phyloP scores from a whole-genome alignment of 2,888 invertebrate genomes.

The Agonopterix arenella region DNA sequence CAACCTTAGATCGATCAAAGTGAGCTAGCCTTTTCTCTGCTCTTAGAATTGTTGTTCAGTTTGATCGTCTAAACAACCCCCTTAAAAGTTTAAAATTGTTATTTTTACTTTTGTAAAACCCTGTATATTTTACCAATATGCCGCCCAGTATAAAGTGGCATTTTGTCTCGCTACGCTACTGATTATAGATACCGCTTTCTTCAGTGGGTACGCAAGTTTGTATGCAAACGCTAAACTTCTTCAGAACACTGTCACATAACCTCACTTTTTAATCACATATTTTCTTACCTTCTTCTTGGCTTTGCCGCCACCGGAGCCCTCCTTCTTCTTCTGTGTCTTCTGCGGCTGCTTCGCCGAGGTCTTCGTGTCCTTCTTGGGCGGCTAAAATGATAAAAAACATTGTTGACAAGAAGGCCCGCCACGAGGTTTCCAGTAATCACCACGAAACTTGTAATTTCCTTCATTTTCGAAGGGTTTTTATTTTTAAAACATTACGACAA shows the following conservation, averaged over 20 bases:
- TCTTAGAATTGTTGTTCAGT: too few species aligned
- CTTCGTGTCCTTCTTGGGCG: slow-evolving; percentile 96
- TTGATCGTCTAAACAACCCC: too few species aligned
- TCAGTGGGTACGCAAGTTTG: too few species aligned
- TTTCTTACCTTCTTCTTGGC: slow-evolving; percentile 94
- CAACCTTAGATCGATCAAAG: too few species aligned
- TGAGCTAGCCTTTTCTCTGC: too few species aligned
- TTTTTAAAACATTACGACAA: not conserved
- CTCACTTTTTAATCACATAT: slow-evolving; percentile 33
- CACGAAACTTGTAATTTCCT: not conserved
- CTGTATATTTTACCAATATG: too few species aligned
- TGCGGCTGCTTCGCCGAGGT: slow-evolving; percentile 94
- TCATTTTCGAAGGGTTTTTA: not conserved
- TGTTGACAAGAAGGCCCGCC: slow-evolving; percentile 41
- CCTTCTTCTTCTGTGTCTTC: slow-evolving; percentile 96
- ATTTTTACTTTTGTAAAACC: too few species aligned
- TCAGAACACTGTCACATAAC: slow-evolving; percentile 40
- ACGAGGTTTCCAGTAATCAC: slow-evolving; percentile 43
- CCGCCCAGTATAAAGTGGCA: too few species aligned
- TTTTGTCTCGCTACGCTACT: too few species aligned
- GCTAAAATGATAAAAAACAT: slow-evolving; percentile 77
- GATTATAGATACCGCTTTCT: too few species aligned
- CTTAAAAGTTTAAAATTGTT: too few species aligned
- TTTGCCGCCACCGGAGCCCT: slow-evolving; percentile 95
- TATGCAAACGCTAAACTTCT: slow-evolving; percentile 5